phyloP scores from a whole-genome alignment of 2,113 vertebrate species.

The Motacilla alba region DNA sequence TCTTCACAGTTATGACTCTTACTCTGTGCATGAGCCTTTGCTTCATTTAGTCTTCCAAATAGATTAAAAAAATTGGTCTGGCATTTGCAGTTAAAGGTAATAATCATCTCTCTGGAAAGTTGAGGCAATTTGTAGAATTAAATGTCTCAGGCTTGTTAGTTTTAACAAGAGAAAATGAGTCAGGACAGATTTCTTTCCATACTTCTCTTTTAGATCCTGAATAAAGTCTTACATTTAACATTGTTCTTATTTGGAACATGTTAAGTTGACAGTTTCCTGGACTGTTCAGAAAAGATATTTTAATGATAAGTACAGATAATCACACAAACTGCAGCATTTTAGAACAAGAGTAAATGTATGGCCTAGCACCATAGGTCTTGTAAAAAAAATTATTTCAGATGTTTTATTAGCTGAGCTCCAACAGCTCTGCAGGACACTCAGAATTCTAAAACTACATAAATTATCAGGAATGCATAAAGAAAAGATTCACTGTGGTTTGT shows the following conservation, averaged over 20 bases:
- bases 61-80: neutral
- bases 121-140: neutral
- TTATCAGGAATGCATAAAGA: neutral
- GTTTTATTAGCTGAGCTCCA: neutral
- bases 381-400: conserved; percentile 12
- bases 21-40: neutral
- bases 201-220: neutral
- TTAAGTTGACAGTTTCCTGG: neutral
- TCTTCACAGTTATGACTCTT: neutral
- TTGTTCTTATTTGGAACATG: neutral
- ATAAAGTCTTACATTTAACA: neutral
- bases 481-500: neutral
- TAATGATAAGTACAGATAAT: neutral
- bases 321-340: neutral
- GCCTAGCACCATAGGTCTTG: neutral
- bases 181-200: neutral
- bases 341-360: neutral
- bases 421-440: neutral
- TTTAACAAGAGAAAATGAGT: neutral
- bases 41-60: neutral
- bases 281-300: neutral
- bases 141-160: neutral
- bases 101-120: neutral
- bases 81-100: neutral
- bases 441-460: neutral